Evolutionary conservation across 2,113 vertebrate species (phyloP), one percentile per base, ranked within the genome.

Genomic region (Gymnorhina tibicen): DNA sequence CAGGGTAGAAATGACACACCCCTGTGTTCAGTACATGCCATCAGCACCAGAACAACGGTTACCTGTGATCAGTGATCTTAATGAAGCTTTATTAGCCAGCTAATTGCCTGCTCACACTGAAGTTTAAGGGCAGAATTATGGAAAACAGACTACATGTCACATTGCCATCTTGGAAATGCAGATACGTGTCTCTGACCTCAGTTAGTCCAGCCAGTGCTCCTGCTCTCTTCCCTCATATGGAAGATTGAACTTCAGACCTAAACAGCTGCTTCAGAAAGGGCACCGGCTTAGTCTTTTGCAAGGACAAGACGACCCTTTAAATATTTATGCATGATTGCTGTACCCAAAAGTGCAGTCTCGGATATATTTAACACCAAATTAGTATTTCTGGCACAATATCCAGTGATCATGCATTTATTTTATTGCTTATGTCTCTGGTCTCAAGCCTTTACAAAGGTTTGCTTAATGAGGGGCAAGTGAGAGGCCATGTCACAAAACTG

Each of bases 371-470:
- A 81, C 28, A 81, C 37, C 62, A 96, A 96, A 97, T 95, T 62
- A 87, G 85, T 70, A 68, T 81, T 92, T 93, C 52, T 55, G 82
- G 90, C 90, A 91, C 42, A 92, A 89, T n/a, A 39, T 89, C 79
- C 92, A 87, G 92, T 23, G 17, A 95, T 89, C 87, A 82, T 46
- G 39, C 85, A 74, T 79, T 90, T 37, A 89, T 70, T 77, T 87
- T 62, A 91, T 89, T 84, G 78, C 75, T 96, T 93, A 37, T 23
- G n/a, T 91, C 73, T 87, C 55, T 63, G 30, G 50, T 95, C 96
- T 97, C 67, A 96, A 97, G 96, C 96, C 96, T 97, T 97, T 96
- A 95, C 96, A 96, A 96, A 97, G 96, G 94, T 97, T 97, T 97
- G 96, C 95, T 95, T 93, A 95, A 89, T 8, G 33, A 95, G 85